A percentile compares a stretch with the other conserved stretches of the same genome.
phyloP scores from a whole-genome alignment of 2,113 vertebrate species.

The Labrus mixtus region DNA sequence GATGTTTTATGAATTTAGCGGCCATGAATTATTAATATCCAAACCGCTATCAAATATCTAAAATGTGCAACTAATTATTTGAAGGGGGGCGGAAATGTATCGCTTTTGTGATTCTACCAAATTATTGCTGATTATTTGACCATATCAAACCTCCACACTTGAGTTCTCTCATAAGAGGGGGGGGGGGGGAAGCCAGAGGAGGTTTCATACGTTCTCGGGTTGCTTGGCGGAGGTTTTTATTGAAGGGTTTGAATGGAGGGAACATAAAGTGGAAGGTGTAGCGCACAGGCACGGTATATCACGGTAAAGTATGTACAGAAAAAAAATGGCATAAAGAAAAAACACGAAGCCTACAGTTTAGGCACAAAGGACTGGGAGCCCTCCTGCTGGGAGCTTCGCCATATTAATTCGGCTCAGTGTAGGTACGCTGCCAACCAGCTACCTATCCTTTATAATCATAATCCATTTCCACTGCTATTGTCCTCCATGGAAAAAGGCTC shows the following conservation, averaged over 20 bases:
- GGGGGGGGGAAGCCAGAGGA: slow-evolving; percentile 54
- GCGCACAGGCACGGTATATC: not conserved
- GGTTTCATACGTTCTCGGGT: slow-evolving; percentile 42
- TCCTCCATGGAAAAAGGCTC: slow-evolving; percentile 71
- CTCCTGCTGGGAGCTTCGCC: slow-evolving; percentile 47
- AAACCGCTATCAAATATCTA: slow-evolving; percentile 76
- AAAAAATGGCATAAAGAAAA: slow-evolving; percentile 34
- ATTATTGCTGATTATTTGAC: slow-evolving; percentile 74
- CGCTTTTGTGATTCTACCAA: slow-evolving; percentile 69
- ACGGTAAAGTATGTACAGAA: not conserved
- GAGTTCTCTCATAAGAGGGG: slow-evolving; percentile 56
- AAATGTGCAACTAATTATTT: slow-evolving; percentile 79
- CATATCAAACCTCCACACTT: slow-evolving; percentile 75
- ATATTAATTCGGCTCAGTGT: slow-evolving; percentile 56
- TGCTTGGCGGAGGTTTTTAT: slow-evolving; percentile 28
- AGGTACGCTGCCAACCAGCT: slow-evolving; percentile 52
- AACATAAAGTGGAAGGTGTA: slow-evolving; percentile 30
- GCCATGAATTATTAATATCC: slow-evolving; percentile 82
- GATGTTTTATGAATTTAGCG: slow-evolving; percentile 84
- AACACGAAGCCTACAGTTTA: slow-evolving; percentile 53
- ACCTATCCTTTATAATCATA: slow-evolving; percentile 76
- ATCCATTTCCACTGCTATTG: slow-evolving; percentile 81
- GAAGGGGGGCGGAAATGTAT: slow-evolving; percentile 54
- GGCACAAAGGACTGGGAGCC: slow-evolving; percentile 43
- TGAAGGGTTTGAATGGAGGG: slow-evolving; percentile 31